A percentile compares a stretch with the other conserved stretches of the same genome.
phyloP scores from a whole-genome alignment of 2,797 vertebrate species.

The Pangasius mekongensis region DNA sequence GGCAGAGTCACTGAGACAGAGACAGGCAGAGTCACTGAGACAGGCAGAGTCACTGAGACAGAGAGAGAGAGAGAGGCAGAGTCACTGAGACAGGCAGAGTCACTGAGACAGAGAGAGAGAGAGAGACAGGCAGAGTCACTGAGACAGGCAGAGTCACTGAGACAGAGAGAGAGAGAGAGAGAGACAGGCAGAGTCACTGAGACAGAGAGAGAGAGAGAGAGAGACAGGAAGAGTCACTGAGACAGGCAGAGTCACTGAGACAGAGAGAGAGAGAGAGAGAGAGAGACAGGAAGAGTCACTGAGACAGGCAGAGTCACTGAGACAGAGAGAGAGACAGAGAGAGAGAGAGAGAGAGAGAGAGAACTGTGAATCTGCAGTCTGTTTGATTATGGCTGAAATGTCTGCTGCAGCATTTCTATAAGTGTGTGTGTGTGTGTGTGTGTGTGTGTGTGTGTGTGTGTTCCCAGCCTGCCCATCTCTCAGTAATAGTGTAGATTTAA shows the following conservation, averaged over 20 bases:
- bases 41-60: too few relatives aligned
- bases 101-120: not conserved
- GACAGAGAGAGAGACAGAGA: not conserved
- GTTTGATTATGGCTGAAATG: slow-evolving; percentile 37
- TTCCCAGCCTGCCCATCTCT: slow-evolving; percentile 25
- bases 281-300: too few relatives aligned
- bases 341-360: not conserved
- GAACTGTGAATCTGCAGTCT: not conserved
- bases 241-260: not conserved
- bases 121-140: not conserved
- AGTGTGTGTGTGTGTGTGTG: slow-evolving; percentile 4
- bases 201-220: not conserved
- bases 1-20: not conserved
- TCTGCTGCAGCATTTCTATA: slow-evolving; percentile 23
- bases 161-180: not conserved
- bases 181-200: not conserved
- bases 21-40: too few relatives aligned
- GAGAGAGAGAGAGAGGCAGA: not conserved
- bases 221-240: too few relatives aligned
- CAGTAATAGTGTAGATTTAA: slow-evolving; percentile 26
- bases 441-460: slow-evolving; percentile 21
- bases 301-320: not conserved
- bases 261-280: not conserved
- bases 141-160: not conserved
- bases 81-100: not conserved